Evolutionary conservation across 2,797 vertebrate genomes (phyloP), one percentile per base, ranked within the genome.

Genomic region (Mionectes olivaceus): DNA sequence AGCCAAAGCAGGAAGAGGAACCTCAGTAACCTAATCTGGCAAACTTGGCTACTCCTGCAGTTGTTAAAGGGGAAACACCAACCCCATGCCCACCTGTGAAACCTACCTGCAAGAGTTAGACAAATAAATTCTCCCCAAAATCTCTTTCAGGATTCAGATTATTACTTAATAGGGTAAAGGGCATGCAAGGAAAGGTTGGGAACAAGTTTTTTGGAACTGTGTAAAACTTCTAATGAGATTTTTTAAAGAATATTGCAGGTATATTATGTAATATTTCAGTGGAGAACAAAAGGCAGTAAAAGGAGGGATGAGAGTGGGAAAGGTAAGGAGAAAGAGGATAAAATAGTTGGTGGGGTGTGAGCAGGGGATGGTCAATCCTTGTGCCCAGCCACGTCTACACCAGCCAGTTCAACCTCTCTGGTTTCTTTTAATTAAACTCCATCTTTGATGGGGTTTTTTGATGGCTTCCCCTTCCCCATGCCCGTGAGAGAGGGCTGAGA

Each of bases 401-500:
- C 25, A 86, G n/a, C 7, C n/a, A 71, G 10, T 65, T 12, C 18
- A 71, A 19, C 5, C 3, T 49, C n/a, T 74, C 27, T 19, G 47
- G 9, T 37, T 8, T 73, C 27, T 30, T 44, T 28, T 46, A 53
- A 33, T 22, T 44, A 68, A 90, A 49, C 11, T n/a, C 9, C 0
- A 3, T 61, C 55, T 90, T 35, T 68, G 14, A 39, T 22, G 9
- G 13, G 11, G 47, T 41, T 46, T 12, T 46, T 46, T 22, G 44
- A 22, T 46, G 7, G 5, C 4, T 59, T 17, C 4, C 4, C 0
- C 0, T 41, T 15, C 43, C 5, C 9, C 14, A 1, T 6, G 12
- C 12, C 17, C 1, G 0, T 24, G 39, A 30, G 14, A 44, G 25
- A 57, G 19, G 6, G 28, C 23, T 46, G 27, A 83, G 19, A 11